Percentiles rank a stretch among this genome's conserved stretches.
These are phyloP conservation scores for Scrobipalpa atriplicella DNA, from an alignment of 2,888 invertebrate species.

Conservation along the genomic window DNA sequence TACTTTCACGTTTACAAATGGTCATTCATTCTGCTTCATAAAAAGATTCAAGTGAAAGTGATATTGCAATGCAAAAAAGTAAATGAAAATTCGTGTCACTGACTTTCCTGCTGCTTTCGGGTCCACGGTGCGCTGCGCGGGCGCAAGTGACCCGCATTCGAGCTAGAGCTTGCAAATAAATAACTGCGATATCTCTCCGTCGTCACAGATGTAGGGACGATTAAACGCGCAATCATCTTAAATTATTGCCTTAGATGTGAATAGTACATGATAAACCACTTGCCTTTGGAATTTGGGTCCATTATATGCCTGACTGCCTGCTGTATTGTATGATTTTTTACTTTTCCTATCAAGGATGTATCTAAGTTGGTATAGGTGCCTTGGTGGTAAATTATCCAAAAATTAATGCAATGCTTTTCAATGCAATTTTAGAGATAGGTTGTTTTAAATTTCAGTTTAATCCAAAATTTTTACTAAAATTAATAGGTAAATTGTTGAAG, in stretches of 20 bases:
- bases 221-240: conserved; percentile 10
- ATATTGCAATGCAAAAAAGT: conserved; percentile 75
- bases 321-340: not conserved
- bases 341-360: too few species aligned
- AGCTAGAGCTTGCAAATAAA: conserved; percentile 21
- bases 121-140: conserved; percentile 52
- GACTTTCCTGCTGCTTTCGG: conserved; percentile 71
- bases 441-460: too few species aligned
- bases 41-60: conserved; percentile 77
- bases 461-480: too few species aligned
- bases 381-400: too few species aligned
- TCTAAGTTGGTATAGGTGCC: too few species aligned
- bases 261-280: not conserved
- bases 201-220: not conserved
- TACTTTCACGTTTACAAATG: conserved; percentile 77
- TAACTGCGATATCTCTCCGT: conserved; percentile 1
- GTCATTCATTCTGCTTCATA: conserved; percentile 70
- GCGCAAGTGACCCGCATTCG: conserved; percentile 60
- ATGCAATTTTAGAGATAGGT: too few species aligned
- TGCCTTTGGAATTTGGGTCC: not conserved
- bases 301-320: not conserved
- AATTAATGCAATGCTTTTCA: too few species aligned
- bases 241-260: not conserved
- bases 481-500: too few species aligned
- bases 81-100: conserved; percentile 79